Percentiles rank a stretch among this genome's conserved stretches.
phyloP scores from a whole-genome alignment of 2,113 vertebrate genomes.

The Platycercus adscitus region DNA sequence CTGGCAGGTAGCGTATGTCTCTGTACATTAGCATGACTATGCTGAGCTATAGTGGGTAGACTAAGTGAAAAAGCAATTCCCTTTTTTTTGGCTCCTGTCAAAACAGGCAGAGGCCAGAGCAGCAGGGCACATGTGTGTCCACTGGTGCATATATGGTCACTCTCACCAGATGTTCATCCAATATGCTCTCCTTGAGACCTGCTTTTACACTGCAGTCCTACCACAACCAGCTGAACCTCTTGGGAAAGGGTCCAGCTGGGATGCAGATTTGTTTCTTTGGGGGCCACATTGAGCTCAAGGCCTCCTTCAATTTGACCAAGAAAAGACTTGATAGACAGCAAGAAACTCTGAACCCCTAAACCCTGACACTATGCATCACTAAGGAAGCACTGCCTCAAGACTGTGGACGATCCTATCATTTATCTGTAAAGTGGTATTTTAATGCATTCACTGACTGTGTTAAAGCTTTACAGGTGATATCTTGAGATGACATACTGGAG shows the following conservation, averaged over 20 bases:
- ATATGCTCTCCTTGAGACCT: neutral
- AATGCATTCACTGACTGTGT: neutral
- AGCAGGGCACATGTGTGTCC: neutral
- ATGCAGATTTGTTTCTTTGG: neutral
- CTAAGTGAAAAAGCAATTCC: conserved; percentile 1
- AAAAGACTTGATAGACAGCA: neutral
- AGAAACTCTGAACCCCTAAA: neutral
- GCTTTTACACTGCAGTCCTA: neutral
- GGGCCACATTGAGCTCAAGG: neutral
- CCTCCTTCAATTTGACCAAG: neutral
- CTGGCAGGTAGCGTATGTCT: conserved; percentile 35
- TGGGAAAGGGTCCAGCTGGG: neutral
- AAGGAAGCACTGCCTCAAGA: neutral
- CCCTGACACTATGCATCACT: neutral
- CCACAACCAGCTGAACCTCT: neutral
- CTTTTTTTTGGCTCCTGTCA: neutral
- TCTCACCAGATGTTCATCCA: neutral
- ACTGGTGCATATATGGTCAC: neutral
- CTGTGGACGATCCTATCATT: neutral
- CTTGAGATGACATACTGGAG: neutral
- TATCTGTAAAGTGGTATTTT: neutral
- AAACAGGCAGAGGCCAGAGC: neutral
- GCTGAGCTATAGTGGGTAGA: neutral
- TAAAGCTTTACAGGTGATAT: neutral
- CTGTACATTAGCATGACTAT: neutral